A percentile compares a stretch with the other conserved stretches of the same genome.
Conservation (phyloP, 2,888 invertebrate genomes). For the Notodonta ziczac region DNA sequence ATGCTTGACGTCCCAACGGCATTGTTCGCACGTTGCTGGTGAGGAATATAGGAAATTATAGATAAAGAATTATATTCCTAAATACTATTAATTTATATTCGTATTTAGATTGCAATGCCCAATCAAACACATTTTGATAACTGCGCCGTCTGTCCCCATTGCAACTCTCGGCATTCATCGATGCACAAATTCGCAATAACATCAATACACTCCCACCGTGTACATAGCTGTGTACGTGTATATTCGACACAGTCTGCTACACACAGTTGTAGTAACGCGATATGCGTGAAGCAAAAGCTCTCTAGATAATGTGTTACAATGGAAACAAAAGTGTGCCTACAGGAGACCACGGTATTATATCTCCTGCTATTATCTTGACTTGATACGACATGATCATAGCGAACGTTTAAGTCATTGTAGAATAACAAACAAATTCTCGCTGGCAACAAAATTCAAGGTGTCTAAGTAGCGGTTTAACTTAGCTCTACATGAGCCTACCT, state of each 20-base stretch:
- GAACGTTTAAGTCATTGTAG: too few relatives aligned
- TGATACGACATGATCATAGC: too few relatives aligned
- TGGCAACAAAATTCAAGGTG: too few relatives aligned
- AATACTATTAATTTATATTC: too few relatives aligned
- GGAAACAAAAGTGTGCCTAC: not conserved
- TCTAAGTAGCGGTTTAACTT: too few relatives aligned
- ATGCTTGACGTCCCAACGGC: too few relatives aligned
- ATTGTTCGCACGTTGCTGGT: too few relatives aligned
- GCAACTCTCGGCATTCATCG: not conserved
- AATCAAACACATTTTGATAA: not conserved
- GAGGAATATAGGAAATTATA: too few relatives aligned
- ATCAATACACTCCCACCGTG: not conserved
- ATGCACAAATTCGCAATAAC: not conserved
- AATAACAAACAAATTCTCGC: too few relatives aligned
- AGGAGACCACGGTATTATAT: not conserved
- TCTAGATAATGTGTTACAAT: slow-evolving; percentile 3
- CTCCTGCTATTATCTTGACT: not conserved
- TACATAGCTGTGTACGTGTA: slow-evolving; percentile 1
- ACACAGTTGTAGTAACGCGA: slow-evolving; percentile 28
- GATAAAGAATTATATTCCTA: too few relatives aligned
- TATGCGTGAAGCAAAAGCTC: slow-evolving; percentile 38
- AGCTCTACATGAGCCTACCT: too few relatives aligned
- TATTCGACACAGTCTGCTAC: slow-evolving; percentile 37
- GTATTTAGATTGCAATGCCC: too few relatives aligned
- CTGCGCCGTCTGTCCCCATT: not conserved